A percentile compares a stretch with the other conserved stretches of the same genome.
phyloP scores from a whole-genome alignment of 2,888 invertebrate genomes.

The Callimorpha dominula region DNA sequence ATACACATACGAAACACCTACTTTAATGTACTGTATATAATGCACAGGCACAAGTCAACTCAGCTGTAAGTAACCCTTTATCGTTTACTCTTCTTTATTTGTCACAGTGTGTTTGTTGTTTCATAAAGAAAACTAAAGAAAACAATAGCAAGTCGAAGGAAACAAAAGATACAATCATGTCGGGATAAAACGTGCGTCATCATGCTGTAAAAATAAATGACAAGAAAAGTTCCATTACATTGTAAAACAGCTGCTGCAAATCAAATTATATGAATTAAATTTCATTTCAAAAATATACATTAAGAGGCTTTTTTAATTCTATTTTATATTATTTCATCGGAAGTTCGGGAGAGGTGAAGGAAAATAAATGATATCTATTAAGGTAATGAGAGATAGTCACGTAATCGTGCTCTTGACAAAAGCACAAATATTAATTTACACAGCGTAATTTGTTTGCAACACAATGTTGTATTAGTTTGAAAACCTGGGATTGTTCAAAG shows the following conservation, averaged over 20 bases:
- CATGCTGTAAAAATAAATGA: slow-evolving; percentile 9
- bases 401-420: too few species aligned
- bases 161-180: slow-evolving; percentile 4
- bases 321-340: neutral
- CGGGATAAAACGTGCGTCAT: slow-evolving; percentile 4
- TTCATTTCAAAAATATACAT: neutral
- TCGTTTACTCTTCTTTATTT: neutral
- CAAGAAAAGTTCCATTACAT: neutral
- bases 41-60: too few species aligned
- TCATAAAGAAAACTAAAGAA: neutral
- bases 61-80: too few species aligned
- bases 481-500: neutral
- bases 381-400: too few species aligned
- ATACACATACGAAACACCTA: too few species aligned
- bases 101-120: neutral
- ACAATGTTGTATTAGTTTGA: neutral
- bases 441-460: too few species aligned
- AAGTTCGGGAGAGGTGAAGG: neutral
- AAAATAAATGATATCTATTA: too few species aligned
- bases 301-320: too few species aligned
- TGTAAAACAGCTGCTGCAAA: neutral
- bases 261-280: neutral
- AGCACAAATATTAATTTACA: too few species aligned
- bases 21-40: too few species aligned
- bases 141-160: slow-evolving; percentile 4